Percentiles rank a stretch among this genome's conserved stretches.
These are phyloP conservation scores for Hemiprocne comata DNA, from an alignment of 2,113 vertebrate genomes.

Conservation along the genomic window DNA sequence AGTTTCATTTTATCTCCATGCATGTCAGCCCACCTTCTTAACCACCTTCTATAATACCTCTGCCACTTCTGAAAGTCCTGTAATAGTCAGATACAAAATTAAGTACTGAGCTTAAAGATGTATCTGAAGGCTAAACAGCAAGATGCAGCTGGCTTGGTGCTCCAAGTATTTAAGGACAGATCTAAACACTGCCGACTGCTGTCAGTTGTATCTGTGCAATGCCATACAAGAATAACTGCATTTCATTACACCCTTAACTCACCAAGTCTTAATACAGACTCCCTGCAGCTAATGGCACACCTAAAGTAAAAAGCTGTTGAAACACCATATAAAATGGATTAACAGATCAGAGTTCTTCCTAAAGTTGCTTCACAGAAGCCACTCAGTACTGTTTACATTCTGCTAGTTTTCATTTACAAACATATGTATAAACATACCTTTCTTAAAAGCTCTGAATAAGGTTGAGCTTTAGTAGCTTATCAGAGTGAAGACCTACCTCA, in stretches of 20 bases:
- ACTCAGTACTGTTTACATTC: background rate
- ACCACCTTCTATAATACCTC: background rate
- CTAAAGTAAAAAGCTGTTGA: background rate
- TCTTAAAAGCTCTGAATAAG: background rate
- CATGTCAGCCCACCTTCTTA: background rate
- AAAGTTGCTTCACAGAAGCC: background rate
- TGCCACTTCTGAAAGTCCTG: background rate
- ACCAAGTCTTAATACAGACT: background rate
- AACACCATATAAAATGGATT: background rate
- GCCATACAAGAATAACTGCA: background rate
- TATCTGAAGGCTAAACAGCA: background rate
- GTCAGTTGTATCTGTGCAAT: background rate
- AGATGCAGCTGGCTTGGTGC: background rate
- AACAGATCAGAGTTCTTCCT: background rate
- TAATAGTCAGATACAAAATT: background rate
- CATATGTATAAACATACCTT: background rate
- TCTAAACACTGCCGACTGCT: background rate
- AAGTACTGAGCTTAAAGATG: background rate
- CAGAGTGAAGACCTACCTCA: background rate
- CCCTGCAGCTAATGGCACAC: background rate
- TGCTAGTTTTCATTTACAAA: background rate
- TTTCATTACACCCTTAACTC: background rate
- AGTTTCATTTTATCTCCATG: fast-evolving
- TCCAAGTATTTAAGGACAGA: background rate
- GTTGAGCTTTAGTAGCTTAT: background rate